A percentile compares a stretch with the other conserved stretches of the same genome.
These are phyloP conservation scores for Mythimna lalbum DNA, from an alignment of 2,888 invertebrate species.

Conservation along the genomic window DNA sequence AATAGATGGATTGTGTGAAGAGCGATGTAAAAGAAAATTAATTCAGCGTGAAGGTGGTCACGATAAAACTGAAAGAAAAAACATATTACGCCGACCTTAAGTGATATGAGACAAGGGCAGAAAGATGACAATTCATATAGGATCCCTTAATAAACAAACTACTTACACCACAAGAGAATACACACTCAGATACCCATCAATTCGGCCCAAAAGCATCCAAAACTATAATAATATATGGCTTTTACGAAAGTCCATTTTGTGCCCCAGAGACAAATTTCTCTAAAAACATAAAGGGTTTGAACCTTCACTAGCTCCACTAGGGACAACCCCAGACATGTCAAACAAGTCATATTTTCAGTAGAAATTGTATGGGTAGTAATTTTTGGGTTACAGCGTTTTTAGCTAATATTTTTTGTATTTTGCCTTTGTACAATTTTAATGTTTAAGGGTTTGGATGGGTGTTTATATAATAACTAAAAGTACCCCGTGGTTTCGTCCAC, in stretches of 20 bases:
- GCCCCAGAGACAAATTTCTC: slow-evolving; percentile 63
- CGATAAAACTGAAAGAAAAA: no score
- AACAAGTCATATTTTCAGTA: slow-evolving; percentile 61
- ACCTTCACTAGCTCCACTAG: slow-evolving; percentile 50
- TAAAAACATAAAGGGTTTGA: slow-evolving; percentile 64
- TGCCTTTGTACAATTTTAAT: slow-evolving; percentile 18
- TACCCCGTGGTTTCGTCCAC: no score
- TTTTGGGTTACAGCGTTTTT: slow-evolving; percentile 56
- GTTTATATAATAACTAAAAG: background rate
- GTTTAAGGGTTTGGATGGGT: background rate
- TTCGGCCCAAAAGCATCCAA: slow-evolving; percentile 51
- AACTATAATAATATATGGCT: slow-evolving; percentile 64
- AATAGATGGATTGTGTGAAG: no score
- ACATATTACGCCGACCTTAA: no score
- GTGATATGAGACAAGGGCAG: no score
- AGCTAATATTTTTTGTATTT: slow-evolving; percentile 22
- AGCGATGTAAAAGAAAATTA: no score
- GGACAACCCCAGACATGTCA: slow-evolving; percentile 64
- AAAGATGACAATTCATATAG: background rate
- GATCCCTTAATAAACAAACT: background rate
- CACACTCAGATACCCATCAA: slow-evolving; percentile 54
- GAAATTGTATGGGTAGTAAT: slow-evolving; percentile 55
- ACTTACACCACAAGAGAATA: slow-evolving; percentile 24
- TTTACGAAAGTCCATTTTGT: slow-evolving; percentile 57
- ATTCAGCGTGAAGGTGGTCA: no score